Percentiles rank a stretch among this genome's conserved stretches.
Evolutionary conservation across 2,113 vertebrate species (phyloP).

Genomic region (Percopsis transmontana): DNA sequence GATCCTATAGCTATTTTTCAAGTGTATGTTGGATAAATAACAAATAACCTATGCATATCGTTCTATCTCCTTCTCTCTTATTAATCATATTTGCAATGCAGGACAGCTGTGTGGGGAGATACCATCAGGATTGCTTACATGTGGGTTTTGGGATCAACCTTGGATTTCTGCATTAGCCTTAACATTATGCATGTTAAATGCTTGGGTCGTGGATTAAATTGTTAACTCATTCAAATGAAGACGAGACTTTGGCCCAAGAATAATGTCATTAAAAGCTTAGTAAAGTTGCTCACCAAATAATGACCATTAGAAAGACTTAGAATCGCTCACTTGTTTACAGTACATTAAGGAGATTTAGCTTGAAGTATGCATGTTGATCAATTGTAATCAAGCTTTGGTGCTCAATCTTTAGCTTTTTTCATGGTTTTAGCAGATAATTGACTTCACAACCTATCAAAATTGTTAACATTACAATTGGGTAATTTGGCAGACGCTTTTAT

Average conservation of each 20-base stretch:
- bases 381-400: conserved; percentile 9
- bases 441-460: neutral
- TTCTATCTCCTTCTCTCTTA: conserved; percentile 8
- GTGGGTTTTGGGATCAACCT: conserved; percentile 68
- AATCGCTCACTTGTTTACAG: conserved; percentile 28
- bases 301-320: conserved; percentile 37
- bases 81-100: conserved; percentile 41
- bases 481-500: no score
- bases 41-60: conserved; percentile 40
- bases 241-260: conserved; percentile 44
- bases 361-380: conserved; percentile 48
- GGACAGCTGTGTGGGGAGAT: neutral
- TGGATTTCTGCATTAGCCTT: conserved; percentile 70
- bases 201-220: conserved; percentile 64
- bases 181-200: conserved; percentile 66
- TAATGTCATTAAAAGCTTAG: conserved; percentile 69
- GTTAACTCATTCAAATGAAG: conserved; percentile 49
- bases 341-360: conserved; percentile 53
- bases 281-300: conserved; percentile 50
- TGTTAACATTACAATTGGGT: no score
- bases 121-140: conserved; percentile 63
- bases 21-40: conserved; percentile 54
- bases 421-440: neutral
- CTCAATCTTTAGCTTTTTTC: neutral
- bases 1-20: conserved; percentile 32